These are phyloP conservation scores for Coptotermes formosanus DNA, from an alignment of 1,140 invertebrate genomes.

Conservation along the genomic window DNA sequence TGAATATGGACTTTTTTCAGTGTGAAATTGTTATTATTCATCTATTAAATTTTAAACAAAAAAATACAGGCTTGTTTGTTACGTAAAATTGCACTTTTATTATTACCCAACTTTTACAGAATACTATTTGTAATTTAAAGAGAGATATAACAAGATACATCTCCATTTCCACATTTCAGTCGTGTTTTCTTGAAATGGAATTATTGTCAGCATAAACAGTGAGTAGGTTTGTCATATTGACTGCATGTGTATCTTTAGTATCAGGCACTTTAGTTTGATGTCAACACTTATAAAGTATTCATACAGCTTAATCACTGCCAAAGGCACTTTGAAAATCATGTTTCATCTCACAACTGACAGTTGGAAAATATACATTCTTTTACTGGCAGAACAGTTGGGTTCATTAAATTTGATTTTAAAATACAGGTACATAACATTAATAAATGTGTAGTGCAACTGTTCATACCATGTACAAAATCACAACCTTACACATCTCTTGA, in stretches of 20 bases:
- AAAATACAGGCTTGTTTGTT: too few relatives aligned
- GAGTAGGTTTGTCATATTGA: not conserved
- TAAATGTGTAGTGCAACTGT: not conserved
- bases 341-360: not conserved
- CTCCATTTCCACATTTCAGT: not conserved
- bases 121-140: too few relatives aligned
- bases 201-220: not conserved
- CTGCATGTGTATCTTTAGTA: not conserved
- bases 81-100: too few relatives aligned
- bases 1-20: too few relatives aligned
- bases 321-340: constrained; percentile 5
- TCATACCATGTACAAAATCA: constrained; percentile 10
- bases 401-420: not conserved
- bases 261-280: not conserved
- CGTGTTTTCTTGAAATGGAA: not conserved
- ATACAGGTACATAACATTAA: not conserved
- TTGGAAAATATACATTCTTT: not conserved
- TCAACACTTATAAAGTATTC: not conserved
- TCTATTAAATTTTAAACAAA: too few relatives aligned
- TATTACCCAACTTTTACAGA: too few relatives aligned
- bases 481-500: not conserved
- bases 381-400: not conserved
- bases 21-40: too few relatives aligned
- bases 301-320: not conserved
- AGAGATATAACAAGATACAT: not conserved